A percentile compares a stretch with the other conserved stretches of the same genome.
Evolutionary conservation across 2,888 invertebrate genomes (phyloP).

Genomic region (Phengaris arion): DNA sequence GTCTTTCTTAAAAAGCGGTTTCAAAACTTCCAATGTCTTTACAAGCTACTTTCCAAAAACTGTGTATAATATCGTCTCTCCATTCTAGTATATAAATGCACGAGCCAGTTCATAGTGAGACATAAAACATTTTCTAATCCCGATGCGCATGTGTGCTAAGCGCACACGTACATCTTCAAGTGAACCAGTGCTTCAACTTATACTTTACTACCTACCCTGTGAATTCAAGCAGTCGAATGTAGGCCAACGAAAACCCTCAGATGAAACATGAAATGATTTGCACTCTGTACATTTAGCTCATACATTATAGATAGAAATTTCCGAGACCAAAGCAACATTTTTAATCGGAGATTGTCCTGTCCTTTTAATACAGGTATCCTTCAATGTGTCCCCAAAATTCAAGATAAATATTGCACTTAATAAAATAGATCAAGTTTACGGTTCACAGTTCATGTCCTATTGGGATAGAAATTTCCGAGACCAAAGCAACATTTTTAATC

Average conservation of each 20-base stretch:
- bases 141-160: conserved; percentile 36
- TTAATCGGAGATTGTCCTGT: not conserved
- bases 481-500: not conserved
- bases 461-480: not conserved
- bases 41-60: not conserved
- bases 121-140: conserved; percentile 29
- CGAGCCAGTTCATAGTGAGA: not conserved
- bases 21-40: no score
- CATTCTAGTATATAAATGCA: not conserved
- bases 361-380: not conserved
- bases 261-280: conserved; percentile 32
- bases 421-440: conserved; percentile 8
- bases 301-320: not conserved
- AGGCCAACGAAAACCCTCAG: conserved; percentile 46
- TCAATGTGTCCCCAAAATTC: not conserved
- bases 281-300: no score
- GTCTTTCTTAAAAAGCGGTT: no score
- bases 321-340: not conserved
- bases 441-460: conserved; percentile 26
- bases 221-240: conserved; percentile 65
- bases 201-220: conserved; percentile 54
- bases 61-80: not conserved
- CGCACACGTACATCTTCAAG: conserved; percentile 58
- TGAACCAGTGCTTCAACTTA: conserved; percentile 63
- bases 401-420: not conserved